Conservation (phyloP, 92 coral and sea anemone species). For the Porites rus region DNA sequence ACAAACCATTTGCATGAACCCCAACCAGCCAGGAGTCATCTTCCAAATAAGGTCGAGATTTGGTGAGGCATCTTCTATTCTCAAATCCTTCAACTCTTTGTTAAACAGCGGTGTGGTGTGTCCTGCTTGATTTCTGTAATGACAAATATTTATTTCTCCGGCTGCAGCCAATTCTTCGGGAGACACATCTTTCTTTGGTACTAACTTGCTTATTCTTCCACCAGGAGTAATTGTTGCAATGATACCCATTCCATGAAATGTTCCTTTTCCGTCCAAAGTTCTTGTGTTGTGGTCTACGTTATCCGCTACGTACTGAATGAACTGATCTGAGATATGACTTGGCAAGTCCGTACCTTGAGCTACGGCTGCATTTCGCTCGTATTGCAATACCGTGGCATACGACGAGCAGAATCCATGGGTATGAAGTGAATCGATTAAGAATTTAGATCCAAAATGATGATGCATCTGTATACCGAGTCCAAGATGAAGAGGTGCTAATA, state of each 20-base stretch:
- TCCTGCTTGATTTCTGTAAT: slow-evolving; percentile 28
- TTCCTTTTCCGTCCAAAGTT: slow-evolving; percentile 56
- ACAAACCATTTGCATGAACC: slow-evolving; percentile 50
- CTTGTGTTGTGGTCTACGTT: slow-evolving; percentile 60
- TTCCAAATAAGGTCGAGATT: slow-evolving; percentile 54
- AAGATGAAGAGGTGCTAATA: slow-evolving; percentile 70
- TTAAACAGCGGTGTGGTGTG: slow-evolving; percentile 6
- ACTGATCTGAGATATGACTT: slow-evolving; percentile 34
- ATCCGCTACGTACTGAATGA: slow-evolving; percentile 54
- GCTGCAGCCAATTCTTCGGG: slow-evolving; percentile 44
- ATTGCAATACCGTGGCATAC: slow-evolving; percentile 47
- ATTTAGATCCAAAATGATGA: slow-evolving; percentile 60
- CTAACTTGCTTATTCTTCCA: background rate
- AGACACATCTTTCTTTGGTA: slow-evolving; percentile 47
- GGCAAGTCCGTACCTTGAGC: slow-evolving; percentile 54
- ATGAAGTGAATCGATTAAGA: slow-evolving; percentile 55
- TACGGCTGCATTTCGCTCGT: slow-evolving; percentile 60
- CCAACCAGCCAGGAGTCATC: slow-evolving; percentile 54
- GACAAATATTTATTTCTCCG: slow-evolving; percentile 28
- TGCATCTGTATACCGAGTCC: slow-evolving; percentile 72
- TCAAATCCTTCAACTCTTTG: slow-evolving; percentile 17
- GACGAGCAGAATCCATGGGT: slow-evolving; percentile 65
- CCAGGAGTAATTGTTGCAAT: slow-evolving; percentile 56
- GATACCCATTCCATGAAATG: slow-evolving; percentile 74
- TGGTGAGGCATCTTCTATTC: slow-evolving; percentile 12